Conservation (phyloP, 1,140 invertebrate species). For the Diprion similis region DNA sequence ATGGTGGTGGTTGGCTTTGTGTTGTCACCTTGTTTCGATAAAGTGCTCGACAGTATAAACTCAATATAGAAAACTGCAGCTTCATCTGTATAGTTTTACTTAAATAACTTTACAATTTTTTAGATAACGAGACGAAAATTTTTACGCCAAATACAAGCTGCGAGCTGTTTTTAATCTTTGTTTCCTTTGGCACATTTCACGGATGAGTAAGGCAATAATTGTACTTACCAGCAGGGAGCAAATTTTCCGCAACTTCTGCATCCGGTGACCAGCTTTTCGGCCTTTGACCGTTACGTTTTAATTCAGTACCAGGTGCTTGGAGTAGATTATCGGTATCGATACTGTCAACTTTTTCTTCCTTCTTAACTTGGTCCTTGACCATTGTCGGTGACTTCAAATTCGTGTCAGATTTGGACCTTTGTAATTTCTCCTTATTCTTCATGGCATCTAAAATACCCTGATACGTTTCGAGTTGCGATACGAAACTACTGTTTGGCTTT, state of each 20-base stretch:
- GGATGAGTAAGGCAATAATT: neutral
- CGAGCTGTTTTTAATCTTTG: neutral
- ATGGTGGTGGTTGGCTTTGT: too few species aligned
- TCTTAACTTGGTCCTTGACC: constrained; percentile 53
- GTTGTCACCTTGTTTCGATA: too few species aligned
- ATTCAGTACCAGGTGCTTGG: constrained; percentile 44
- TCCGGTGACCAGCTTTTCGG: constrained; percentile 87
- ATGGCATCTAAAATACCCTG: constrained; percentile 95
- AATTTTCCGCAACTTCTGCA: constrained; percentile 65
- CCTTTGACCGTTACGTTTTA: constrained; percentile 60
- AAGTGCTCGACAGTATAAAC: neutral
- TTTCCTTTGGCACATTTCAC: neutral
- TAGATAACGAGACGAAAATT: too few species aligned
- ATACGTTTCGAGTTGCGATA: constrained; percentile 93
- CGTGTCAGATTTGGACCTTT: constrained; percentile 92
- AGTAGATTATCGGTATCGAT: constrained; percentile 41
- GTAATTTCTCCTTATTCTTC: constrained; percentile 92
- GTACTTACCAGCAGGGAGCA: constrained; percentile 59
- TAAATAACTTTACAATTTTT: too few species aligned
- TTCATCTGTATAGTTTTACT: too few species aligned
- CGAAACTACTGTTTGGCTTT: constrained; percentile 94
- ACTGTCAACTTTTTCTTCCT: constrained; percentile 48
- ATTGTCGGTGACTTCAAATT: constrained; percentile 80
- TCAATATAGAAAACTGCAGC: neutral
- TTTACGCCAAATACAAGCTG: neutral